These are phyloP conservation scores for Silurus meridionalis DNA, from an alignment of 2,113 vertebrate species.

Conservation along the genomic window DNA sequence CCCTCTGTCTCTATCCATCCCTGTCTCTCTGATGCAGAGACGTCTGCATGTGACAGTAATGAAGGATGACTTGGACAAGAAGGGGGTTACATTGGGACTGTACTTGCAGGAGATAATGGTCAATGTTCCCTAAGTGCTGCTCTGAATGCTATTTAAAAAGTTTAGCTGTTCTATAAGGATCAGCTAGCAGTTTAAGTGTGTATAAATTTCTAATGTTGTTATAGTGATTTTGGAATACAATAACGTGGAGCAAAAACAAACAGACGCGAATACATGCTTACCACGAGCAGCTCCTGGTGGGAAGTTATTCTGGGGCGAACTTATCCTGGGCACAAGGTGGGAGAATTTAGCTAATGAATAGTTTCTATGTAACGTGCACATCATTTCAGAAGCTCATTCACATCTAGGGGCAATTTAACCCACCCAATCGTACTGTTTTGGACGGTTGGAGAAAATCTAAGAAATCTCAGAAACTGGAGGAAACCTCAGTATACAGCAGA, in stretches of 20 bases:
- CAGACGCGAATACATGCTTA: not conserved
- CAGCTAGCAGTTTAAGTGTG: constrained; percentile 1
- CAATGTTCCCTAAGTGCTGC: constrained; percentile 26
- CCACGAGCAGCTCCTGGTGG: not conserved
- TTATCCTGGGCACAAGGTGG: not conserved
- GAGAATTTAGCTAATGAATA: not conserved
- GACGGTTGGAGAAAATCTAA: not conserved
- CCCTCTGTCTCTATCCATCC: constrained; percentile 37
- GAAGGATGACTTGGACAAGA: constrained; percentile 63
- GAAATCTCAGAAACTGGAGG: not conserved
- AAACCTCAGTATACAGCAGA: not conserved
- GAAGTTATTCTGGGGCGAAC: not conserved
- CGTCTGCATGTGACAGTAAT: constrained; percentile 68
- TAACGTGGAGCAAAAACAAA: not conserved
- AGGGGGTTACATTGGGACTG: constrained; percentile 40
- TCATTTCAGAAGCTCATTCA: not conserved
- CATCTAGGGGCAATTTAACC: not conserved
- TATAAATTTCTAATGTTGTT: not conserved
- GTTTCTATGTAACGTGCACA: not conserved
- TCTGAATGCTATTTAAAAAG: constrained; percentile 45
- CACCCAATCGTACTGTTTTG: not conserved
- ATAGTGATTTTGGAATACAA: not conserved
- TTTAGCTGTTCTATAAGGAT: constrained; percentile 31
- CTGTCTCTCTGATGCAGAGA: constrained; percentile 44
- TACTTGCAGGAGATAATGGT: constrained; percentile 46